Evolutionary conservation across 2,888 invertebrate genomes (phyloP).

Genomic region (Eumerus sabulonum): DNA sequence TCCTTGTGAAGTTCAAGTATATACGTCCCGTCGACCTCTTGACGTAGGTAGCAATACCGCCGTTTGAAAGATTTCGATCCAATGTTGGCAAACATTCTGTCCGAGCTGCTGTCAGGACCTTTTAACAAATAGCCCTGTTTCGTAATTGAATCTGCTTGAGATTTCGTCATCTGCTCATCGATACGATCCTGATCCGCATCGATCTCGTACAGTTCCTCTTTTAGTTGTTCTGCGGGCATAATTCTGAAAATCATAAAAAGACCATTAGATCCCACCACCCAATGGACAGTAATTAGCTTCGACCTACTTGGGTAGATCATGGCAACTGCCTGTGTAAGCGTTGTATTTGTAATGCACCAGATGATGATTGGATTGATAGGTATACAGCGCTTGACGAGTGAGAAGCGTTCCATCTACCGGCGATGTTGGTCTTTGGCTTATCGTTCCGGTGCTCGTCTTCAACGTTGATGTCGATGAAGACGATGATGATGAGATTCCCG

Average conservation of each 20-base stretch:
- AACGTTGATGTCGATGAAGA: conserved; percentile 74
- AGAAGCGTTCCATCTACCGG: conserved; percentile 80
- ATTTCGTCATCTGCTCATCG: conserved; percentile 83
- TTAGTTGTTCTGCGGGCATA: conserved; percentile 82
- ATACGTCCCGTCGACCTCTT: conserved; percentile 94
- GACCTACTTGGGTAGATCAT: conserved; percentile 89
- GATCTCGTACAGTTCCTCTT: conserved; percentile 93
- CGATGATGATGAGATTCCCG: conserved; percentile 65
- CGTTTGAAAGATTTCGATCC: conserved; percentile 96
- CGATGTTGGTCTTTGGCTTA: conserved; percentile 64
- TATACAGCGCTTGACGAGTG: conserved; percentile 82
- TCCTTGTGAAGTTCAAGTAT: conserved; percentile 96
- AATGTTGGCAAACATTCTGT: conserved; percentile 94
- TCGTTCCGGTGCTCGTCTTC: conserved; percentile 74
- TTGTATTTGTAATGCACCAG: conserved; percentile 95
- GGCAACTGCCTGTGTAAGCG: conserved; percentile 91
- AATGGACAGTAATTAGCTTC: neutral
- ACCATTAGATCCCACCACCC: too few relatives aligned
- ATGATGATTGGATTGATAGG: conserved; percentile 93
- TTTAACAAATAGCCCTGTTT: conserved; percentile 95
- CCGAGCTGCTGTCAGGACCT: conserved; percentile 93
- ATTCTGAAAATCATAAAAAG: conserved; percentile 71
- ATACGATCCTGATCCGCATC: conserved; percentile 91
- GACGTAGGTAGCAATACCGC: conserved; percentile 91
- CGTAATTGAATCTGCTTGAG: conserved; percentile 87